Percentiles rank a stretch among this genome's conserved stretches.
Evolutionary conservation across 2,113 vertebrate genomes (phyloP).

Genomic region (Varanus salvator): DNA sequence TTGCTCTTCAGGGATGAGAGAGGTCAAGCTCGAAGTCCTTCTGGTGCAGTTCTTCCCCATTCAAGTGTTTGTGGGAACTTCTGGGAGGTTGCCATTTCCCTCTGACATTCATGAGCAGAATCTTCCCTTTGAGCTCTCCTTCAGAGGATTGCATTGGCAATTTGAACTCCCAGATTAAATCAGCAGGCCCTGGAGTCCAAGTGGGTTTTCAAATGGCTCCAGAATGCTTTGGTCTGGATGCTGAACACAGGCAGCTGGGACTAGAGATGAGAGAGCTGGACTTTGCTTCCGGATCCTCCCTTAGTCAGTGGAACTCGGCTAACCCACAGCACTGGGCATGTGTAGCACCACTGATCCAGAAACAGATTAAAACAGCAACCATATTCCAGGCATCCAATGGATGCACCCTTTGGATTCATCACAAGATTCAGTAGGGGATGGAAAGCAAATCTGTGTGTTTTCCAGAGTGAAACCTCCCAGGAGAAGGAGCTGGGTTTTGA

Average conservation of each 20-base stretch:
- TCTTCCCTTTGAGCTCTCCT: background rate
- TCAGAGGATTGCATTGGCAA: background rate
- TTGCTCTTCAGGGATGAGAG: background rate
- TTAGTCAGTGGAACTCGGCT: background rate
- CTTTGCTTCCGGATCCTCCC: background rate
- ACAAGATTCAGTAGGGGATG: background rate
- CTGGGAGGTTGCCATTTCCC: background rate
- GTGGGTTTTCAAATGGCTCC: background rate
- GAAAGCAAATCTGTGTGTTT: background rate
- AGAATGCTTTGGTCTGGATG: background rate
- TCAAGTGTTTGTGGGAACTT: constrained; percentile 38
- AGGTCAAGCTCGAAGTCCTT: background rate
- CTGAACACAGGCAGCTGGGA: background rate
- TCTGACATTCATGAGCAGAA: background rate
- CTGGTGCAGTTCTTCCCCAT: too few relatives aligned
- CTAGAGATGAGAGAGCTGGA: background rate
- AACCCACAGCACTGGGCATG: background rate
- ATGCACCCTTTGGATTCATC: background rate
- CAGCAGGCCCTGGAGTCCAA: background rate
- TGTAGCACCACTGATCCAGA: background rate
- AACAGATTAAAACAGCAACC: background rate
- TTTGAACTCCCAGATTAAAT: background rate
- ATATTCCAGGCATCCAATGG: background rate
- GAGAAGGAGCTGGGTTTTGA: background rate
- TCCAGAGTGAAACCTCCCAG: background rate